A percentile compares a stretch with the other conserved stretches of the same genome.
Conservation (phyloP, 2,113 vertebrate species). For the Anser cygnoides region DNA sequence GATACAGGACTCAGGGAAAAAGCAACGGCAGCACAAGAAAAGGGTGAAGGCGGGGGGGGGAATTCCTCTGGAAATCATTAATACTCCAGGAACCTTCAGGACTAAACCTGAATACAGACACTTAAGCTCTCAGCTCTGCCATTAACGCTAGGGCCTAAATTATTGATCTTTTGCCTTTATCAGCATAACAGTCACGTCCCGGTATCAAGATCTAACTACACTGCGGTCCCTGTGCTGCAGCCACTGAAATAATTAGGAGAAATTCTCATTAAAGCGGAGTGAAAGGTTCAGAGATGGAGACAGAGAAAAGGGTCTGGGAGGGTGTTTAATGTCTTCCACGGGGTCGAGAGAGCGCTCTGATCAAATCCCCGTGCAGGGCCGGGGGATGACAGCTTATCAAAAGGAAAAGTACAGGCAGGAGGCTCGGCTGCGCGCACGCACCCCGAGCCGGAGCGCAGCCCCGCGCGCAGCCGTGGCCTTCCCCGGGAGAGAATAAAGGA, state of each 20-base stretch:
- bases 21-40: neutral
- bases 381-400: slow-evolving; percentile 81
- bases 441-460: neutral
- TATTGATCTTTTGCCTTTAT: slow-evolving; percentile 97
- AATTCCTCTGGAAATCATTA: slow-evolving; percentile 72
- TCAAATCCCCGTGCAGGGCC: slow-evolving; percentile 77
- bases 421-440: neutral
- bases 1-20: neutral
- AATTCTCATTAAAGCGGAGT: slow-evolving; percentile 97
- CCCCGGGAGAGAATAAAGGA: neutral
- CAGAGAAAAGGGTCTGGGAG: slow-evolving; percentile 79
- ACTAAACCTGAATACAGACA: slow-evolving; percentile 85
- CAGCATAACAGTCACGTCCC: slow-evolving; percentile 97
- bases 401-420: slow-evolving; percentile 70
- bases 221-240: slow-evolving; percentile 88
- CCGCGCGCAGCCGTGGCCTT: neutral
- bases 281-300: slow-evolving; percentile 79
- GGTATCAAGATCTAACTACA: slow-evolving; percentile 87
- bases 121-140: slow-evolving; percentile 87
- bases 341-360: slow-evolving; percentile 78
- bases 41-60: neutral
- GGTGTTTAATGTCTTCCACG: slow-evolving; percentile 86
- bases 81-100: slow-evolving; percentile 70
- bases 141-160: slow-evolving; percentile 95
- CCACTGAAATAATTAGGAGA: slow-evolving; percentile 98